phyloP scores from a whole-genome alignment of 64 coral and sea anemone genomes.

The Acropora yongei region DNA sequence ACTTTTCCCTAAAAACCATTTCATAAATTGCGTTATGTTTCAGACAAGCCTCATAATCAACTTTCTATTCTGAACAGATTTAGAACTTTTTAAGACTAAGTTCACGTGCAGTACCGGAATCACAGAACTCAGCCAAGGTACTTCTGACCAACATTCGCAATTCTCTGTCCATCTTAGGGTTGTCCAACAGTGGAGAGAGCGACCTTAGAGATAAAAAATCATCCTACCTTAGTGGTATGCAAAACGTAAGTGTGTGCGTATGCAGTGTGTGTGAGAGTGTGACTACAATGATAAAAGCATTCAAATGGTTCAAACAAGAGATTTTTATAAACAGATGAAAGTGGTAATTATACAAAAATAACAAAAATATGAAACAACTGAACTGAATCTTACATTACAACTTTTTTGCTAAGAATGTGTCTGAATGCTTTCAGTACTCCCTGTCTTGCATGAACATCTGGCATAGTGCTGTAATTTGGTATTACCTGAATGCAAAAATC shows the following conservation, averaged over 20 bases:
- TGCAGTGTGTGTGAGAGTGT: not conserved
- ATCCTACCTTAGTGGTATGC: no score
- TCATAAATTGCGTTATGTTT: not conserved
- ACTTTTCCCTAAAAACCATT: not conserved
- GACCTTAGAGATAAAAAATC: constrained; percentile 34
- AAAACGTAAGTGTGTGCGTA: no score
- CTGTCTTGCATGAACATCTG: constrained; percentile 73
- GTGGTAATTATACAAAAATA: not conserved
- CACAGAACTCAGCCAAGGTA: constrained; percentile 90
- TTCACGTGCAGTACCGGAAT: constrained; percentile 46
- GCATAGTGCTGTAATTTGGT: constrained; percentile 64
- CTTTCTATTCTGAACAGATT: not conserved
- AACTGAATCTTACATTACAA: constrained; percentile 78
- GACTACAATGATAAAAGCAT: no score
- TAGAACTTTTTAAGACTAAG: not conserved
- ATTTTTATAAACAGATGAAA: not conserved
- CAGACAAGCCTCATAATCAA: not conserved
- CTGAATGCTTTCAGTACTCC: constrained; percentile 87
- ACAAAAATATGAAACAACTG: not conserved
- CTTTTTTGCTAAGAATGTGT: constrained; percentile 91
- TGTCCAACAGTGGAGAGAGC: constrained; percentile 87
- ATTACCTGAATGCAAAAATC: constrained; percentile 57
- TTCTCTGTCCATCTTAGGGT: constrained; percentile 92
- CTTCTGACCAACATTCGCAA: constrained; percentile 81
- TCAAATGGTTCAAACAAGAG: not conserved